Evolutionary conservation across 2,888 invertebrate species (phyloP), one percentile per base, ranked within the genome.

Genomic region (Temnothorax ravouxi): DNA sequence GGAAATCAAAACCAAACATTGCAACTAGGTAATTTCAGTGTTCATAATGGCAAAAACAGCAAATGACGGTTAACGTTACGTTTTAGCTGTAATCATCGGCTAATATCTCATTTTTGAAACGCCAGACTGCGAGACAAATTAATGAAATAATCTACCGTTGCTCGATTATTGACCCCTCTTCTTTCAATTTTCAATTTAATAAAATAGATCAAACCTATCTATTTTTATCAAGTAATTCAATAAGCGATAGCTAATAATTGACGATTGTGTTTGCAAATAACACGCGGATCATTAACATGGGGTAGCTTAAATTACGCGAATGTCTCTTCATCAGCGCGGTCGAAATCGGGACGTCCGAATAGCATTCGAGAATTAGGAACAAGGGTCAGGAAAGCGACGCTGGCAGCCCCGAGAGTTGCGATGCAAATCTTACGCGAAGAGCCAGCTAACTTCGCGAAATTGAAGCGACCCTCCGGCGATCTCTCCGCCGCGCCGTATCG

Each of bases 371-470:
- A 88, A 88, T 89, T 89, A 89, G 84, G 85, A 29, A 81, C 82
- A 18, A 47, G n/a, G 59, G 56, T 34, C 52, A 56, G 44, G 44
- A 69, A 52, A 67, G n/a, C 44, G 56, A 80, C 69, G 84, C 72
- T 47, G 25, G 88, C 82, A 87, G 84, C 74, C 83, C 18, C 34
- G 56, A 71, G 50, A 71, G 69, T 87, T 85, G 86, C 87, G 84
- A 90, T 90, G 89, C 89, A 89, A 90, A 90, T 89, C 86, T 86
- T 83, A 71, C 84, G 66, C 77, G 77, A 72, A 75, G 76, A 84
- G 84, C 59, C 83, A 79, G 87, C 84, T 72, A 80, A 80, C 79
- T 80, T 82, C 86, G 85, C 86, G 88, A 89, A 90, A 90, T 90
- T 88, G 86, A 88, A 86, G 88, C 82, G 82, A 71, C 87, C 87